Evolutionary conservation across 2,113 vertebrate genomes (phyloP).

Genomic region (Macaca fascicularis): DNA sequence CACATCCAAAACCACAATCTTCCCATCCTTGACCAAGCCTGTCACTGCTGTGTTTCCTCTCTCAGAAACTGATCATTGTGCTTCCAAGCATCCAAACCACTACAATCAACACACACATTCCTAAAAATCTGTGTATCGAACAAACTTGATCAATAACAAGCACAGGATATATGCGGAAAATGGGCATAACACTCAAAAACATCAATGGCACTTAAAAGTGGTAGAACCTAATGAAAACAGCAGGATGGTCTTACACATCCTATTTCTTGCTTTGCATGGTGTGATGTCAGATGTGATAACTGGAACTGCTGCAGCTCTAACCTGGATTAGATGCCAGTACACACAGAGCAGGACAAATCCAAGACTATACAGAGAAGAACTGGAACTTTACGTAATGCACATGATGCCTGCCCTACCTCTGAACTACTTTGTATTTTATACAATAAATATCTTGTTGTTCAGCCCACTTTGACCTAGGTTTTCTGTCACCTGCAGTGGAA

Average conservation of each 20-base stretch:
- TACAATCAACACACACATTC: background rate
- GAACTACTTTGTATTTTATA: background rate
- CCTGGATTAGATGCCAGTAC: background rate
- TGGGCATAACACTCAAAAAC: background rate
- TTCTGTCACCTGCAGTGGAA: background rate
- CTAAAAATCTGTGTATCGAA: background rate
- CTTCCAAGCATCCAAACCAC: background rate
- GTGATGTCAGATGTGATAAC: background rate
- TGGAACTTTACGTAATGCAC: background rate
- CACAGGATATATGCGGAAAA: background rate
- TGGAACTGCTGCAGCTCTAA: background rate
- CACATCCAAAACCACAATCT: background rate
- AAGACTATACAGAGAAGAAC: background rate
- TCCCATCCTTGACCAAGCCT: background rate
- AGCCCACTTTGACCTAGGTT: background rate
- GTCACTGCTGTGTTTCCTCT: background rate
- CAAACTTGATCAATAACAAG: background rate
- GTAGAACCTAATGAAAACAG: no score
- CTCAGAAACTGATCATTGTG: background rate
- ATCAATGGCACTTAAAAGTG: background rate
- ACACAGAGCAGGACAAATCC: background rate
- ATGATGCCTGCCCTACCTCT: background rate
- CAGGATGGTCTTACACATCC: no score
- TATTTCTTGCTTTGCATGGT: background rate
- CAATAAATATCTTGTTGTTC: background rate